These are phyloP conservation scores for Tenodera sinensis DNA, from an alignment of 2,888 invertebrate genomes.

Conservation along the genomic window DNA sequence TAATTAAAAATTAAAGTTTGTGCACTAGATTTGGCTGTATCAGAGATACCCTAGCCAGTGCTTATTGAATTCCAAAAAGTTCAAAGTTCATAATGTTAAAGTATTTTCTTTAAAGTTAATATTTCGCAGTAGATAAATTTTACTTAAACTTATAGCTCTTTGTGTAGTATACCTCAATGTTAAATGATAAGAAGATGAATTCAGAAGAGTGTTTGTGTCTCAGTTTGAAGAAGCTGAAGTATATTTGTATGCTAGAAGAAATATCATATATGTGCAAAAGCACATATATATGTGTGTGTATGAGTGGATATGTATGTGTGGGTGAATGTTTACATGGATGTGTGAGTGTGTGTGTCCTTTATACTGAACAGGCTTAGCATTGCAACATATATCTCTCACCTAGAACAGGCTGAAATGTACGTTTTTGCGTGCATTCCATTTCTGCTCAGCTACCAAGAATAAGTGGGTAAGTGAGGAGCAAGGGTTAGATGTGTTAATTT, in stretches of 20 bases:
- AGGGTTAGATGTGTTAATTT: neutral
- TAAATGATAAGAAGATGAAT: neutral
- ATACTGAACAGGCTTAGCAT: slow-evolving; percentile 1
- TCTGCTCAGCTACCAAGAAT: neutral
- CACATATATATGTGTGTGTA: neutral
- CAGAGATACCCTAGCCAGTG: neutral
- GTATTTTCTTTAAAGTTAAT: neutral
- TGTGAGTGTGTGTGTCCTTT: neutral
- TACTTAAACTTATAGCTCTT: neutral
- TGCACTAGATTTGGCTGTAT: neutral
- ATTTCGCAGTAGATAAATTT: neutral
- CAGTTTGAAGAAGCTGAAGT: neutral
- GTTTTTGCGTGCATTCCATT: neutral
- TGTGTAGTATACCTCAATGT: neutral
- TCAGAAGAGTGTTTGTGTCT: neutral
- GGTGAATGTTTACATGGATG: neutral
- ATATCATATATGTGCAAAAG: neutral
- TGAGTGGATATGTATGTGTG: neutral
- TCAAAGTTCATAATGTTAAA: neutral
- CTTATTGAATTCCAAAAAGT: neutral
- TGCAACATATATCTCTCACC: slow-evolving; percentile 10
- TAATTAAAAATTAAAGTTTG: neutral
- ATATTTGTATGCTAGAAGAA: neutral
- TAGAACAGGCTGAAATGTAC: slow-evolving; percentile 1
- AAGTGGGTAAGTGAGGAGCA: neutral